A percentile compares a stretch with the other conserved stretches of the same genome.
These are phyloP conservation scores for Ormyrus pomaceus DNA, from an alignment of 2,888 invertebrate species.

Conservation along the genomic window DNA sequence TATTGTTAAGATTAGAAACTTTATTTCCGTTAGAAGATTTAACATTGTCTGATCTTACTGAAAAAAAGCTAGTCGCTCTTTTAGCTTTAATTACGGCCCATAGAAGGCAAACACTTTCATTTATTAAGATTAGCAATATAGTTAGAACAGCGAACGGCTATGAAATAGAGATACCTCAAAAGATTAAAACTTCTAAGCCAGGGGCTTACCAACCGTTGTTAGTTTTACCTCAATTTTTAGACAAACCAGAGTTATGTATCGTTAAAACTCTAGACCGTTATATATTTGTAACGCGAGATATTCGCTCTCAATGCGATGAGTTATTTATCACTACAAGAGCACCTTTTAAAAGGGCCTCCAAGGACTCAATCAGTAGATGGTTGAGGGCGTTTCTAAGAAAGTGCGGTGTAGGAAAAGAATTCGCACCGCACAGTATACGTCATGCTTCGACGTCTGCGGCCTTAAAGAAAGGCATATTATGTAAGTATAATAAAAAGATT, in stretches of 20 bases:
- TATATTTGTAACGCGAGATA: no score
- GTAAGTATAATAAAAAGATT: no score
- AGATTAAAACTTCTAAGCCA: constrained; percentile 43
- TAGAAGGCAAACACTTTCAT: constrained; percentile 50
- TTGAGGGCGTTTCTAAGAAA: no score
- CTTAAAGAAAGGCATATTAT: no score
- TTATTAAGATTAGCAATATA: constrained; percentile 54
- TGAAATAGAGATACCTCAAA: constrained; percentile 51
- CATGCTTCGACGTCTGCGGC: no score
- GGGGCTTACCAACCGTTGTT: constrained; percentile 48
- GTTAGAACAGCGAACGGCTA: constrained; percentile 9
- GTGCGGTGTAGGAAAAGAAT: no score
- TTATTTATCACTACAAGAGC: no score
- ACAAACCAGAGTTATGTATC: background rate
- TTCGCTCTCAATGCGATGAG: no score
- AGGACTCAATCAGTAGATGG: no score
- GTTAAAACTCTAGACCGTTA: no score
- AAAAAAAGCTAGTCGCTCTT: background rate
- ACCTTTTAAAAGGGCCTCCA: no score
- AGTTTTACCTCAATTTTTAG: constrained; percentile 20
- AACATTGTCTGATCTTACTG: background rate
- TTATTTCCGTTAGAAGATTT: background rate
- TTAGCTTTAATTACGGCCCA: constrained; percentile 47
- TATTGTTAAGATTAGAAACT: background rate
- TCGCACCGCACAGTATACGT: background rate